Percentiles rank a stretch among this genome's conserved stretches.
Conservation (phyloP, 2,113 vertebrate genomes). For the Sceloporus tristichus region DNA sequence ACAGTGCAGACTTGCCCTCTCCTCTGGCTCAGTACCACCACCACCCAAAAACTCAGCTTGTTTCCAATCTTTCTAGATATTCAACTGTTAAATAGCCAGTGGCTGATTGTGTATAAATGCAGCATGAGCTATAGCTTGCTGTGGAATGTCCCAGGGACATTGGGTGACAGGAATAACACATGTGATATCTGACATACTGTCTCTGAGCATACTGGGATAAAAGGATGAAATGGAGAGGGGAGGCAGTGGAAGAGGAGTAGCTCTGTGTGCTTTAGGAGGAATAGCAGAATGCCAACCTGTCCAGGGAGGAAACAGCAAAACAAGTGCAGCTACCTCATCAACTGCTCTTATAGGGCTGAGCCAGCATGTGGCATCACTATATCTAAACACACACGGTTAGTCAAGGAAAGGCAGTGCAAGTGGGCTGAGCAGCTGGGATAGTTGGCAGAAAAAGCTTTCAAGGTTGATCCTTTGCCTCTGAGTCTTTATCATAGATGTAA, state of each 20-base stretch:
- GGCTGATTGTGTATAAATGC: neutral
- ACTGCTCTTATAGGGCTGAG: conserved; percentile 43
- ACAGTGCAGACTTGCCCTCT: neutral
- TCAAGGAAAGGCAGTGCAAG: conserved; percentile 46
- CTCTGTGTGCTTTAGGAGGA: conserved; percentile 43
- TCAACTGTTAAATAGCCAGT: neutral
- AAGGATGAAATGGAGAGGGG: neutral
- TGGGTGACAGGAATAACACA: fast-evolving
- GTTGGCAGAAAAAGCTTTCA: conserved; percentile 62
- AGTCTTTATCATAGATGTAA: conserved; percentile 96
- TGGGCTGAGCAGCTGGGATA: fast-evolving
- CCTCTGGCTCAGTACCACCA: neutral
- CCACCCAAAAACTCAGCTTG: neutral
- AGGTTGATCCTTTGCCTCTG: conserved; percentile 87
- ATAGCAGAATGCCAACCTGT: conserved; percentile 11
- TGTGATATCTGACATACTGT: neutral
- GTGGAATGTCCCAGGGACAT: neutral
- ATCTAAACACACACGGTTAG: conserved; percentile 52
- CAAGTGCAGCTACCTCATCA: conserved; percentile 33
- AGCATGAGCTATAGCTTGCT: neutral
- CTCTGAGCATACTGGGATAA: too few species aligned
- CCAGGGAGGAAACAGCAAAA: conserved; percentile 27
- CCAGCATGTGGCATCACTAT: conserved; percentile 20
- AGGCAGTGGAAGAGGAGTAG: neutral
- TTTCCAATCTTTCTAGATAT: neutral